A percentile compares a stretch with the other conserved stretches of the same genome.
Evolutionary conservation across 2,113 vertebrate species (phyloP).

Genomic region (Acrocephalus kingi): DNA sequence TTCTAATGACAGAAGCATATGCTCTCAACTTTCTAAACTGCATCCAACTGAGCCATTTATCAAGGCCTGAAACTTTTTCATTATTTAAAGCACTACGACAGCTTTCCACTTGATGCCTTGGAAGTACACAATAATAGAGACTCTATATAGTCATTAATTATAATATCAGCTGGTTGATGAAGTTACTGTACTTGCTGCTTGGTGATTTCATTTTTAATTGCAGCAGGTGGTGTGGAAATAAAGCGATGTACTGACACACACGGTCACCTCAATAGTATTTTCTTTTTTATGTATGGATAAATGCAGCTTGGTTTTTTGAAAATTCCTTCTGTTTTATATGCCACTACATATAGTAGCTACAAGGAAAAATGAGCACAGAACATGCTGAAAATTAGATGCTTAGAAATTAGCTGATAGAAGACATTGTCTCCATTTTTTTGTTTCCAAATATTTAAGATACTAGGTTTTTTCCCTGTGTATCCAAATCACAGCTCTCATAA

Average conservation of each 20-base stretch:
- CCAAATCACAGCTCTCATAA: not conserved
- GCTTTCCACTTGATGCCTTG: conserved; percentile 59
- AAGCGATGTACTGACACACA: conserved; percentile 40
- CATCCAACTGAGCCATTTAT: conserved; percentile 67
- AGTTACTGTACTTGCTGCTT: conserved; percentile 47
- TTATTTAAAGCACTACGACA: conserved; percentile 68
- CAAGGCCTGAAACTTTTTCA: conserved; percentile 64
- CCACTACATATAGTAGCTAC: not conserved
- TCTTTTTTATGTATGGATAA: conserved; percentile 42
- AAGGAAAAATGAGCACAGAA: not conserved
- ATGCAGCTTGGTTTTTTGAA: not conserved
- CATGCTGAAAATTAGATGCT: not conserved
- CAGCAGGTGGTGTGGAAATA: conserved; percentile 35
- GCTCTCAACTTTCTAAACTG: conserved; percentile 68
- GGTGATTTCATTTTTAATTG: conserved; percentile 47
- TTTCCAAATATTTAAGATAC: not conserved
- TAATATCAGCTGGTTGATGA: conserved; percentile 54
- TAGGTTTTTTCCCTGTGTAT: fast-evolving
- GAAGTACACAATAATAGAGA: conserved; percentile 63
- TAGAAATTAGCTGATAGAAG: not conserved
- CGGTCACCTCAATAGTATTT: not conserved
- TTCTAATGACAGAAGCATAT: conserved; percentile 61
- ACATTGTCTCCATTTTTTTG: not conserved
- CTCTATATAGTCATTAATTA: conserved; percentile 62
- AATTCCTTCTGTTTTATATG: not conserved